phyloP scores from a whole-genome alignment of 2,113 vertebrate genomes.

The Benitochromis conjunctus region DNA sequence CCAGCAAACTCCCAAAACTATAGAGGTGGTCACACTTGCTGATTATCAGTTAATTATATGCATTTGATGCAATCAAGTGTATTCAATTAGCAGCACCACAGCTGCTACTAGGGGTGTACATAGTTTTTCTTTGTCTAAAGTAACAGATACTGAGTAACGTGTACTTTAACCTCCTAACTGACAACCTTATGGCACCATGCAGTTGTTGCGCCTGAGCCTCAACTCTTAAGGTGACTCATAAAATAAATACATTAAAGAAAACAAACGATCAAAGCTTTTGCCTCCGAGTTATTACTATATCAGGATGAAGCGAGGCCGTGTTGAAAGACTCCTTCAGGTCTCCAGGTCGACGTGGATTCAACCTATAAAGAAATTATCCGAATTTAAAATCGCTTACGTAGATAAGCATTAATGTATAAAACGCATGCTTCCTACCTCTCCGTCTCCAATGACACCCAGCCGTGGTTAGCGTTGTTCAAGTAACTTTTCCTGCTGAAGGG shows the following conservation, averaged over 20 bases:
- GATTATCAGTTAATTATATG: background rate
- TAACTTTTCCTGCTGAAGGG: constrained; percentile 44
- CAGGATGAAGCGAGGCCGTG: background rate
- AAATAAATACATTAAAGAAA: background rate
- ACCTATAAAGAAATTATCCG: constrained; percentile 29
- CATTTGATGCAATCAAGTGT: background rate
- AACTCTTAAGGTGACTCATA: background rate
- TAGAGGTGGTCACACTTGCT: background rate
- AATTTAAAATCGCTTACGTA: background rate
- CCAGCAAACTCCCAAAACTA: background rate
- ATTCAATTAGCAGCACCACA: background rate
- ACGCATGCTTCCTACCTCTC: constrained; percentile 53
- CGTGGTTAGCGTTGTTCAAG: constrained; percentile 42
- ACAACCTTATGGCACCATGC: background rate
- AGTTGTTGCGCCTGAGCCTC: background rate
- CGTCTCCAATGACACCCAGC: constrained; percentile 61
- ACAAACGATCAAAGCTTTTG: background rate
- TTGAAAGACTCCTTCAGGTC: constrained; percentile 77
- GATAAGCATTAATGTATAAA: background rate
- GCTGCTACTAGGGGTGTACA: background rate
- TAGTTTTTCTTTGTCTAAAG: background rate
- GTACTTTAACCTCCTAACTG: background rate
- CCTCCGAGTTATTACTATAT: constrained; percentile 53
- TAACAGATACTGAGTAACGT: background rate
- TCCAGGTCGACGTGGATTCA: constrained; percentile 62